Conservation (phyloP, 2,888 invertebrate species). For the Epiblema foenella region DNA sequence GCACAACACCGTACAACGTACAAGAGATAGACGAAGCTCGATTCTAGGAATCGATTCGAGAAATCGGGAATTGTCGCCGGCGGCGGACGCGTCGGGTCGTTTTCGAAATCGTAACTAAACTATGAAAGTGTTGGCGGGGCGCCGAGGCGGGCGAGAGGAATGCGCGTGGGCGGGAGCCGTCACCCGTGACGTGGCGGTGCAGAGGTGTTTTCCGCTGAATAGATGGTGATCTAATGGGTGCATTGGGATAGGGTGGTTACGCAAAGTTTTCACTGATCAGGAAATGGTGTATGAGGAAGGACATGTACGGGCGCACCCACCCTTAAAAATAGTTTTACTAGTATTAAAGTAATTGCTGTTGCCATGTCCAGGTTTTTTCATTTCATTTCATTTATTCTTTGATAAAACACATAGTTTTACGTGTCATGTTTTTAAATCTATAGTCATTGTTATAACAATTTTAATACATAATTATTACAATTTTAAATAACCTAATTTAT, state of each 20-base stretch:
- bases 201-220: slow-evolving; percentile 84
- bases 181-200: slow-evolving; percentile 74
- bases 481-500: too few relatives aligned
- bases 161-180: slow-evolving; percentile 74
- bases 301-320: too few relatives aligned
- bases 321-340: too few relatives aligned
- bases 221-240: slow-evolving; percentile 69
- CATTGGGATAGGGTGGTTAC: slow-evolving; percentile 38
- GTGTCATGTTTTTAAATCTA: too few relatives aligned
- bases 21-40: slow-evolving; percentile 57
- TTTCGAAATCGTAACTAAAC: slow-evolving; percentile 85
- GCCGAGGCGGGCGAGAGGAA: slow-evolving; percentile 80
- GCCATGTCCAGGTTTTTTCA: too few relatives aligned
- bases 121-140: slow-evolving; percentile 79
- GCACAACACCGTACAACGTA: slow-evolving; percentile 49
- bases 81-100: slow-evolving; percentile 85
- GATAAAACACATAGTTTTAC: too few relatives aligned
- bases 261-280: slow-evolving; percentile 1
- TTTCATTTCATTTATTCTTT: too few relatives aligned
- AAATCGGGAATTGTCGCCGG: slow-evolving; percentile 79
- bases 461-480: too few relatives aligned
- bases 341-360: too few relatives aligned
- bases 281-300: not conserved
- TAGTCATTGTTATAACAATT: too few relatives aligned
- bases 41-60: slow-evolving; percentile 71